Evolutionary conservation across 2,113 vertebrate species (phyloP), one percentile per base, ranked within the genome.

Genomic region (Tautogolabrus adspersus): DNA sequence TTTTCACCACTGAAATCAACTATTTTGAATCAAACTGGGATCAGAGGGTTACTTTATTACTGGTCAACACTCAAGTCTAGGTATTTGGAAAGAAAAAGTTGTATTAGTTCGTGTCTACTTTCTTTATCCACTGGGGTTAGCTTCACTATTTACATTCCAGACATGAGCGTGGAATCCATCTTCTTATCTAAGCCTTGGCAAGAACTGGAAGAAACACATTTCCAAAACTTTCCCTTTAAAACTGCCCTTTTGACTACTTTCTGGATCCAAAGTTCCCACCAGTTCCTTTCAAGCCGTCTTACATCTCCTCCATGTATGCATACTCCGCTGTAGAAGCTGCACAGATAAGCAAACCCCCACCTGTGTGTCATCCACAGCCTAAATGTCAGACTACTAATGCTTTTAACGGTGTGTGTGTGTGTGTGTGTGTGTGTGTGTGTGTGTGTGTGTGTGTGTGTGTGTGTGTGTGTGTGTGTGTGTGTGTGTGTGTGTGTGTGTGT

Each of bases 331-430:
- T 26, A 46, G 64, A 76, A 44, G 61, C 23, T 81, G 72, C 73
- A 77, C 61, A 71, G 83, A 67, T 77, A 86, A 79, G 56, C 74
- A 78, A 89, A 79, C 69, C 83, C 85, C 81, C 72, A 79, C 84
- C 85, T 74, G 81, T 83, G 76, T 84, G 46, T 63, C 67, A 84
- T 60, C 70, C 79, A 76, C 80, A 62, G 61, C 65, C 66, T 91
- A 91, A 93, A 92, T 88, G 87, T 90, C 88, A 91, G 83, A 60
- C 86, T 85, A 66, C 82, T 79, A n/a, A 80, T 85, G 75, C 79
- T 72, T 75, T 61, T 86, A 83, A 79, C 81, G 44, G 64, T 42
- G 68, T 65, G 63, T 73, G 26, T 26, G 26, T 26, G 26, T 26
- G 26, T 26, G 26, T 26, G 26, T 26, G 26, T 26, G 26, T 26